A percentile compares a stretch with the other conserved stretches of the same genome.
These are phyloP conservation scores for Erythrocebus patas DNA, from an alignment of 2,113 vertebrate genomes.

Conservation along the genomic window DNA sequence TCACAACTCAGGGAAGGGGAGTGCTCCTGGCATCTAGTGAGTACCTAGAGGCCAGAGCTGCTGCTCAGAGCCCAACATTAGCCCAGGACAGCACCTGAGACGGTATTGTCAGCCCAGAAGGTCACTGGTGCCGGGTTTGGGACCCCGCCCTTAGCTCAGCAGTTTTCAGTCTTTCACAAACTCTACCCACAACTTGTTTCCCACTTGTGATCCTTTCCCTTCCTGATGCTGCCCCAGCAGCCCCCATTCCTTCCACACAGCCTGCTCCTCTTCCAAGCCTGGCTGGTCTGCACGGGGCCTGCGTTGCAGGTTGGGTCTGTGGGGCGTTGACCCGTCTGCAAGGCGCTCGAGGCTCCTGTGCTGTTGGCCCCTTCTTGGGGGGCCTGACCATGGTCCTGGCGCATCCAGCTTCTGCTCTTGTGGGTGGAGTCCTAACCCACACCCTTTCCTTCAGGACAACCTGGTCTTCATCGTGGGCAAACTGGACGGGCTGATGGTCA, in stretches of 20 bases:
- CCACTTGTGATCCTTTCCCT: not conserved
- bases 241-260: too few relatives aligned
- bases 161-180: not conserved
- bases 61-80: too few relatives aligned
- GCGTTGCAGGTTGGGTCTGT: not conserved
- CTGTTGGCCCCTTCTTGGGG: too few relatives aligned
- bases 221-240: accelerated
- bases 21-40: not conserved
- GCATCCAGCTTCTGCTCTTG: not conserved
- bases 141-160: not conserved
- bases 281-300: too few relatives aligned
- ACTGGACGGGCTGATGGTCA: slow-evolving; percentile 94
- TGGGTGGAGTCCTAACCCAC: not conserved
- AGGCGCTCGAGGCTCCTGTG: not conserved
- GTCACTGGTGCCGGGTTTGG: not conserved
- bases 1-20: not conserved
- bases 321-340: not conserved
- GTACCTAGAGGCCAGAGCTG: not conserved
- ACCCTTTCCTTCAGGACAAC: slow-evolving; percentile 85
- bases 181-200: too few relatives aligned
- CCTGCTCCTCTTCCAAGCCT: accelerated
- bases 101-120: accelerated
- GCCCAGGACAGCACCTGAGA: not conserved
- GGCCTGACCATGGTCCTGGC: not conserved
- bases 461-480: slow-evolving; percentile 95